A percentile compares a stretch with the other conserved stretches of the same genome.
phyloP scores from a whole-genome alignment of 30 jellyfish, hydroid and myxozoan species.

The Haliclystus octoradiatus region DNA sequence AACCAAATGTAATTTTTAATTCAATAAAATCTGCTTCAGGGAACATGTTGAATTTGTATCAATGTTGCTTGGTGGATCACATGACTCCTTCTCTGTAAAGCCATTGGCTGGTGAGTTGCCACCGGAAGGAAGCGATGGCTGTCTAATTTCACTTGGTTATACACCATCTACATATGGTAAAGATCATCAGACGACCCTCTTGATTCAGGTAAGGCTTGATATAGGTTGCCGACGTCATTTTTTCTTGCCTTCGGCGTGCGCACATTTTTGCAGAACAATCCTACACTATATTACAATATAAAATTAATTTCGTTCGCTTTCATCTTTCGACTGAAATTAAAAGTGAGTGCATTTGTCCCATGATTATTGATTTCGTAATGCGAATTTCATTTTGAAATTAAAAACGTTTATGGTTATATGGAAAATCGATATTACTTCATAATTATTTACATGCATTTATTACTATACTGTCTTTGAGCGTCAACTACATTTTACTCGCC shows the following conservation, averaged over 20 bases:
- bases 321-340: not conserved
- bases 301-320: not conserved
- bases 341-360: not conserved
- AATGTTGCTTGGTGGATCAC: conserved; percentile 24
- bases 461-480: too few relatives aligned
- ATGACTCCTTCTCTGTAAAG: conserved; percentile 50
- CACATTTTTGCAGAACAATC: not conserved
- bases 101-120: conserved; percentile 76
- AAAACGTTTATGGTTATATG: too few relatives aligned
- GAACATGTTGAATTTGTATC: conserved; percentile 1
- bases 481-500: too few relatives aligned
- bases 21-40: too few relatives aligned
- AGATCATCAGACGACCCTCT: conserved; percentile 45
- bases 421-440: too few relatives aligned
- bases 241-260: not conserved
- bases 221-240: not conserved
- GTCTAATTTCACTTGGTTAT: conserved; percentile 46
- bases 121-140: conserved; percentile 33
- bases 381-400: too few relatives aligned
- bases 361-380: not conserved
- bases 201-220: conserved; percentile 40
- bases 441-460: too few relatives aligned
- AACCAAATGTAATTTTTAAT: too few relatives aligned
- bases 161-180: conserved; percentile 70
- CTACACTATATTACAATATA: not conserved